These are phyloP conservation scores for Augochlorella aurata DNA, from an alignment of 2,888 invertebrate species.

Conservation along the genomic window DNA sequence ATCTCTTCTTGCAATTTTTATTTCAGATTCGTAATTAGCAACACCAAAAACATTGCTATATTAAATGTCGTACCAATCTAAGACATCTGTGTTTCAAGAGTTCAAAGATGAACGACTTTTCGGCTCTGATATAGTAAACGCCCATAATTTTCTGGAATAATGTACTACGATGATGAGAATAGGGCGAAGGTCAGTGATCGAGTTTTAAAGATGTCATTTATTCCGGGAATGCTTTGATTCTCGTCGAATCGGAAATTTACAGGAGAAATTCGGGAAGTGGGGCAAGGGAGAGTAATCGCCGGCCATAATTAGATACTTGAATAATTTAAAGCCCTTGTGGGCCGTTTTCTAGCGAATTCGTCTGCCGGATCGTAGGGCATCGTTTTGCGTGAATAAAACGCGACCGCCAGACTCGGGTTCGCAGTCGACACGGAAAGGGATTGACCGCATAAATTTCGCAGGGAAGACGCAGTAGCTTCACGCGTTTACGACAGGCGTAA, in stretches of 20 bases:
- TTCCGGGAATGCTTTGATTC: neutral
- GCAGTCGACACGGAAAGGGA: constrained; percentile 9
- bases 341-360: constrained; percentile 1
- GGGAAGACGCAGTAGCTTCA: constrained; percentile 39
- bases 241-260: constrained; percentile 1
- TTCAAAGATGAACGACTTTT: no score
- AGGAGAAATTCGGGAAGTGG: neutral
- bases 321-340: constrained; percentile 16
- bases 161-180: no score
- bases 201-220: no score
- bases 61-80: no score
- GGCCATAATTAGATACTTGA: constrained; percentile 30
- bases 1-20: no score
- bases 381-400: neutral
- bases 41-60: no score
- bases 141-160: no score
- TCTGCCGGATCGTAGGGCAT: neutral
- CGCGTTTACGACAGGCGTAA: constrained; percentile 59
- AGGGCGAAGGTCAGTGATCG: no score
- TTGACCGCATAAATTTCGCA: constrained; percentile 44
- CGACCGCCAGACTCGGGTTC: constrained; percentile 10
- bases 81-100: no score
- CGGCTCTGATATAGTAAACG: no score
- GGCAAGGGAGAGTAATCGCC: neutral
- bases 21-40: no score